Evolutionary conservation across 2,797 vertebrate species (phyloP).

Genomic region (Cottoperca gobio): DNA sequence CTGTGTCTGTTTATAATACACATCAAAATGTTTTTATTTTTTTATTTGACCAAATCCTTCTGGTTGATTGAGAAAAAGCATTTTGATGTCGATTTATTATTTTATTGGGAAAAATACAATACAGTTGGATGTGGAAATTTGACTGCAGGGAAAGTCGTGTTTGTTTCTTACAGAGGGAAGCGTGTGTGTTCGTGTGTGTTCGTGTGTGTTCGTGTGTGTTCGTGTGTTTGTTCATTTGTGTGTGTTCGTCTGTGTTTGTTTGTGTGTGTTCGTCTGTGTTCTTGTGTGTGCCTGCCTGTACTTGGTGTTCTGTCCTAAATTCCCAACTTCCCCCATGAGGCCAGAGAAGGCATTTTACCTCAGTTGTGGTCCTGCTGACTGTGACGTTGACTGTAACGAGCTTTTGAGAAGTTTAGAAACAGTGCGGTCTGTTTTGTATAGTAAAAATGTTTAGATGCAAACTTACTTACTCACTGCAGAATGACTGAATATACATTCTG

Average conservation of each 20-base stretch:
- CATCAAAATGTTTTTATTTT: not conserved
- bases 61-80: not conserved
- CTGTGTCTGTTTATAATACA: not conserved
- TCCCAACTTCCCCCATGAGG: constrained; percentile 45
- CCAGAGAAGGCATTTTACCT: constrained; percentile 52
- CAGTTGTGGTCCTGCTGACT: constrained; percentile 49
- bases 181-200: not conserved
- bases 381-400: constrained; percentile 26
- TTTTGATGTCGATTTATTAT: not conserved
- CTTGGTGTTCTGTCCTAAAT: constrained; percentile 59
- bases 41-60: not conserved
- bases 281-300: not conserved
- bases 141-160: constrained; percentile 20
- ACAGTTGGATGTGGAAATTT: constrained; percentile 6
- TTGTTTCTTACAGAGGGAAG: constrained; percentile 28
- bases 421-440: not conserved
- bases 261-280: not conserved
- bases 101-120: not conserved
- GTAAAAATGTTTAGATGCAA: not conserved
- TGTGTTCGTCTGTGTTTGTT: not conserved
- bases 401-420: constrained; percentile 20
- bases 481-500: not conserved
- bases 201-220: not conserved
- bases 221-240: not conserved
- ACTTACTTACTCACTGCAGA: not conserved